A percentile compares a stretch with the other conserved stretches of the same genome.
phyloP scores from a whole-genome alignment of 1,140 invertebrate species.

The Scaptomyza montana region DNA sequence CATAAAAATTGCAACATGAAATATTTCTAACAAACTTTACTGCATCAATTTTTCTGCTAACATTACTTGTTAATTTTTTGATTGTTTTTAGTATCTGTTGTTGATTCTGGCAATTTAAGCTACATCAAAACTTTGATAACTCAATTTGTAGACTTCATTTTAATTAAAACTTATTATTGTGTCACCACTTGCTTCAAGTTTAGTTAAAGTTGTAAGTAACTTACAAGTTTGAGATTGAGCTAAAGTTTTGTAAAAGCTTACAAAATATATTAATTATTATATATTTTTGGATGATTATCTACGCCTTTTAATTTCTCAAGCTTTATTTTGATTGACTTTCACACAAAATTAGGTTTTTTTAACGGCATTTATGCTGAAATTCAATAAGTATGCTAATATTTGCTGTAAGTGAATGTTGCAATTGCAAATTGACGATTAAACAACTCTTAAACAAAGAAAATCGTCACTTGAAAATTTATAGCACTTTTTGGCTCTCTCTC shows the following conservation, averaged over 20 bases:
- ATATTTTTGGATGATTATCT: no score
- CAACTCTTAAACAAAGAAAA: constrained; percentile 5
- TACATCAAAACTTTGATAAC: neutral
- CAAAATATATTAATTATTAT: no score
- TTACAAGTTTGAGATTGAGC: neutral
- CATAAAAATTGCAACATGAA: no score
- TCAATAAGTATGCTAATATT: neutral
- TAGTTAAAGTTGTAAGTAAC: neutral
- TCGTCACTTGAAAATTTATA: constrained; percentile 16
- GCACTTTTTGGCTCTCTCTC: constrained; percentile 13
- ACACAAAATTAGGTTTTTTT: no score
- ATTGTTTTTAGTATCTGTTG: no score
- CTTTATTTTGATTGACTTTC: no score
- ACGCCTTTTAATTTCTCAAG: no score
- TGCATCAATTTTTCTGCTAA: no score
- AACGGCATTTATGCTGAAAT: neutral
- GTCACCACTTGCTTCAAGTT: neutral
- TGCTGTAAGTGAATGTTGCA: constrained; percentile 16
- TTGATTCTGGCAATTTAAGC: neutral
- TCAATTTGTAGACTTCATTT: neutral
- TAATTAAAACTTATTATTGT: neutral
- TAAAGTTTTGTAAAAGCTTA: neutral
- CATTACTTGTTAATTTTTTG: no score
- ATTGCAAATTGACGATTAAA: constrained; percentile 7
- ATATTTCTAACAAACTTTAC: no score